Percentiles rank a stretch among this genome's conserved stretches.
Conservation (phyloP, 2,888 invertebrate genomes). For the Oasisia sp. region DNA sequence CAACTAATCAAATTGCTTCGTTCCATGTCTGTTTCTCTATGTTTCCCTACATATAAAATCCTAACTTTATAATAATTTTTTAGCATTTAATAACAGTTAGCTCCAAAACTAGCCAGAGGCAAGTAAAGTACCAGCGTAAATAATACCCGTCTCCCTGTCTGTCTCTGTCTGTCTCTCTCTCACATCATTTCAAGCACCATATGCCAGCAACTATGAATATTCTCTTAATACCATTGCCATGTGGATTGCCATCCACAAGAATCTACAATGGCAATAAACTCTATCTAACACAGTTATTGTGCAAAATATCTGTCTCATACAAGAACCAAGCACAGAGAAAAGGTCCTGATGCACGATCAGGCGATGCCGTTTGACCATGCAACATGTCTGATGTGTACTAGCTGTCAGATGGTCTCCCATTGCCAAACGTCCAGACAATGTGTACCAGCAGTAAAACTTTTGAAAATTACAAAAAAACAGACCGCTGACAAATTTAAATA, state of each 20-base stretch:
- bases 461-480: no score
- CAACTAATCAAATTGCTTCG: no score
- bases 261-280: background rate
- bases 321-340: background rate
- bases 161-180: background rate
- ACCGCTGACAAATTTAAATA: no score
- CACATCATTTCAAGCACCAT: background rate
- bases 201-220: background rate
- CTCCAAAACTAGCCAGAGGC: background rate
- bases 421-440: no score
- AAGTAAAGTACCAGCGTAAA: background rate
- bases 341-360: no score
- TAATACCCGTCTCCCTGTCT: background rate
- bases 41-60: background rate
- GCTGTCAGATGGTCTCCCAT: no score
- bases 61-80: background rate
- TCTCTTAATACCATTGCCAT: background rate
- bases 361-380: no score
- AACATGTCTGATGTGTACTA: no score
- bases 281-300: background rate
- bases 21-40: no score
- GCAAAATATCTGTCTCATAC: background rate
- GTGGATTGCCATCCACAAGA: background rate
- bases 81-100: background rate
- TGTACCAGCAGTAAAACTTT: no score